phyloP scores from a whole-genome alignment of 2,888 invertebrate species.

The Stenotaenia linearis region DNA sequence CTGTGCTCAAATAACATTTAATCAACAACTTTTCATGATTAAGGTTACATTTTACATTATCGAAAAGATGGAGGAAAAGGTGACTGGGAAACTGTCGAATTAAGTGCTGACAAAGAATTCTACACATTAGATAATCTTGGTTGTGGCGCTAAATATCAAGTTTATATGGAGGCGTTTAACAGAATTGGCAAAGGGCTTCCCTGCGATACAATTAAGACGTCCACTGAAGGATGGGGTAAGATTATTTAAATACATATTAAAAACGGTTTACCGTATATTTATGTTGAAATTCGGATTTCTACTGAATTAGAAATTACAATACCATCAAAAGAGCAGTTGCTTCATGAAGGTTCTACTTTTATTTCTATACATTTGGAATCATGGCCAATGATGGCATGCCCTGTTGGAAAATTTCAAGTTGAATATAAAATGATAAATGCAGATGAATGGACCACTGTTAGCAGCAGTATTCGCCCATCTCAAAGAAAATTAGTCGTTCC shows the following conservation, averaged over 20 bases:
- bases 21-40: neutral
- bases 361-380: neutral
- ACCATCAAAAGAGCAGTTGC: neutral
- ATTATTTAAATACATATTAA: neutral
- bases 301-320: neutral
- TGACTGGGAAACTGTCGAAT: neutral
- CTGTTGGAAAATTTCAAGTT: neutral
- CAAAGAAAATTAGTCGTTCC: constrained; percentile 18
- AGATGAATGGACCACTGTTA: neutral
- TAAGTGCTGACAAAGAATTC: neutral
- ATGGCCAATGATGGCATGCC: neutral
- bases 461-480: neutral
- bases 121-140: neutral
- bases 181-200: neutral
- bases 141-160: constrained; percentile 16
- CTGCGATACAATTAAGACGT: neutral
- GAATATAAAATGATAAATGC: neutral
- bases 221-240: constrained; percentile 9
- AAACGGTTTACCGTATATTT: too few species aligned
- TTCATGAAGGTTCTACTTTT: constrained; percentile 24
- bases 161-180: constrained; percentile 27
- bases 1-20: neutral
- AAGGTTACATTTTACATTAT: constrained; percentile 4
- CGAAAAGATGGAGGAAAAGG: neutral
- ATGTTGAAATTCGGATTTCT: too few species aligned